These are phyloP conservation scores for Todiramphus saurophagus DNA, from an alignment of 2,113 vertebrate species.

Conservation along the genomic window DNA sequence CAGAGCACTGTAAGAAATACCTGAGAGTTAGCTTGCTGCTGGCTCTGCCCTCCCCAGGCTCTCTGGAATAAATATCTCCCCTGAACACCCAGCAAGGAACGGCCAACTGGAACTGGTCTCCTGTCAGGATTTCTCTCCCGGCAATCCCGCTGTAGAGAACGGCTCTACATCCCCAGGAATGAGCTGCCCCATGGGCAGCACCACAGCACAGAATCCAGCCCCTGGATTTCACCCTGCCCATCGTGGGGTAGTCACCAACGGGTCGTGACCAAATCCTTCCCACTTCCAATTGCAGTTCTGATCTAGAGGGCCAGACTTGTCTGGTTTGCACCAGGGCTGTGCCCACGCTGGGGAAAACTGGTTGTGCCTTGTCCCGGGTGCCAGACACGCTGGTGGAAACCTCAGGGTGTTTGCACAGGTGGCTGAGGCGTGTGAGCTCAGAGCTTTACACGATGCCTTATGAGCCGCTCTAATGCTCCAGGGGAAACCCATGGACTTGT, in stretches of 20 bases:
- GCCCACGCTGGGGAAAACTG: neutral
- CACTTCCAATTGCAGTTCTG: neutral
- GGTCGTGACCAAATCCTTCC: neutral
- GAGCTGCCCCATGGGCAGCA: fast-evolving
- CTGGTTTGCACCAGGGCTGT: neutral
- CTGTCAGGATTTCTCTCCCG: neutral
- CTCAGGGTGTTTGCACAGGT: fast-evolving
- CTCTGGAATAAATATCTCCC: neutral
- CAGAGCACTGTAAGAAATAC: neutral
- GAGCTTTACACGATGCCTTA: neutral
- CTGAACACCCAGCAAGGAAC: neutral
- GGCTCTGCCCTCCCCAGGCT: neutral
- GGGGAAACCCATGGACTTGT: neutral
- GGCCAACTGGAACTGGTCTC: neutral
- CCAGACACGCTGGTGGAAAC: fast-evolving
- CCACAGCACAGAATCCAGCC: neutral
- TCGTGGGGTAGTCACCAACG: fast-evolving
- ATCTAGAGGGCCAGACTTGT: neutral
- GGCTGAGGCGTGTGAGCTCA: neutral
- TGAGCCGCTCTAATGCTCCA: fast-evolving
- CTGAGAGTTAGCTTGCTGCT: neutral
- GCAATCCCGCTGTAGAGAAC: neutral
- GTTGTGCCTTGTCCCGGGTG: fast-evolving
- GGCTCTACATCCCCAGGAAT: no score
- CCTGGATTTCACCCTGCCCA: neutral